A percentile compares a stretch with the other conserved stretches of the same genome.
These are phyloP conservation scores for Daktulosphaira vitifoliae DNA, from an alignment of 1,140 invertebrate species.

Conservation along the genomic window DNA sequence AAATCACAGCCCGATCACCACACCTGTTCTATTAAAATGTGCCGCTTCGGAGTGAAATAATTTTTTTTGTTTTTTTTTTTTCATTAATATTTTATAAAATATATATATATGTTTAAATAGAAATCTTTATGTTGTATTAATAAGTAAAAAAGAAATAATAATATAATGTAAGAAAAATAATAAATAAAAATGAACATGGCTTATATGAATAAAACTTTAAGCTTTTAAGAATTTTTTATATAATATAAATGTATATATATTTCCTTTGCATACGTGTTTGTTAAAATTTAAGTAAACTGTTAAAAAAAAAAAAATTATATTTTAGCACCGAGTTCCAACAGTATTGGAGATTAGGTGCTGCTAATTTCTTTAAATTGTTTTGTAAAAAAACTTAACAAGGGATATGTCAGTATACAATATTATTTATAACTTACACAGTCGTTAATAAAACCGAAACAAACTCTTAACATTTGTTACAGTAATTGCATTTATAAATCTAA, in stretches of 20 bases:
- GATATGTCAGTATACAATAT: conserved; percentile 32
- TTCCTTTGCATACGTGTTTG: conserved; percentile 14
- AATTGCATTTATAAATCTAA: conserved; percentile 25
- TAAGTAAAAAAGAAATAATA: conserved; percentile 22
- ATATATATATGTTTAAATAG: conserved; percentile 32
- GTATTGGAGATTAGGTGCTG: conserved; percentile 27
- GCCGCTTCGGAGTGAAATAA: conserved; percentile 26
- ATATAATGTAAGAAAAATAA: conserved; percentile 16
- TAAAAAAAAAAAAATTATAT: conserved; percentile 26
- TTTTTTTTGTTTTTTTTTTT: conserved; percentile 11
- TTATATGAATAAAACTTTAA: conserved; percentile 23
- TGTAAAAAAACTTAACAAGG: conserved; percentile 33
- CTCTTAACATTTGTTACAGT: conserved; percentile 31
- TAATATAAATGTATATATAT: conserved; percentile 21
- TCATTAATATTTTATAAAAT: conserved; percentile 31
- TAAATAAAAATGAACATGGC: conserved; percentile 21
- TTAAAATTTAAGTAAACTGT: conserved; percentile 27
- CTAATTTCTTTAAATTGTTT: conserved; percentile 29
- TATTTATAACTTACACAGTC: conserved; percentile 31
- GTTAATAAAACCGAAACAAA: conserved; percentile 28
- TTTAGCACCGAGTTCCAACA: conserved; percentile 32
- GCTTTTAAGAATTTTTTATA: conserved; percentile 11
- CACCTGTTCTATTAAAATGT: conserved; percentile 31
- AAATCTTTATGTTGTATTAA: conserved; percentile 21
- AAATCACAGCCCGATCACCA: conserved; percentile 32